phyloP scores from a whole-genome alignment of 2,888 invertebrate genomes.

The Tethea ocularis region DNA sequence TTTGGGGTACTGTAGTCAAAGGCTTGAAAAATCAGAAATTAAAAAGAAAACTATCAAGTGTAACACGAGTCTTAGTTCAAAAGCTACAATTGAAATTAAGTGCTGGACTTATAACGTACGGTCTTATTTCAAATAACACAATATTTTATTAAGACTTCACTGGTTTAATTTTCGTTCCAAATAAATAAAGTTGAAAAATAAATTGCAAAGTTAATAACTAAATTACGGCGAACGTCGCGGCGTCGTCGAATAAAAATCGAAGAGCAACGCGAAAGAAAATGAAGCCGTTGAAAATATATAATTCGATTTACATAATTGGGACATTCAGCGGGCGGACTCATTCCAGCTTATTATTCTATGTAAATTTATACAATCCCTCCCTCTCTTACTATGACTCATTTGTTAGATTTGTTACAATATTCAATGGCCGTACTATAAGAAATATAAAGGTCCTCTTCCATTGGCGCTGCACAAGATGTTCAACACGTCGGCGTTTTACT shows the following conservation, averaged over 20 bases:
- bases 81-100: no score
- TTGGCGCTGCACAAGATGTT: background rate
- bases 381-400: background rate
- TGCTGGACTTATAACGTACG: no score
- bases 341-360: background rate
- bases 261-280: background rate
- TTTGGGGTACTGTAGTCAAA: no score
- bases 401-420: background rate
- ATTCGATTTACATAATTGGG: conserved; percentile 7
- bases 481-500: background rate
- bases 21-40: no score
- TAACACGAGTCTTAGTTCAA: no score
- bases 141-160: no score
- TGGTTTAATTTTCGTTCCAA: no score
- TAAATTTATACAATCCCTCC: background rate
- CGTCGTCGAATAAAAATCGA: background rate
- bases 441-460: background rate
- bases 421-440: background rate
- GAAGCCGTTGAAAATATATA: background rate
- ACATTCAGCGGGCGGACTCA: background rate
- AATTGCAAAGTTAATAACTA: background rate
- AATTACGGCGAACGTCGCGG: background rate
- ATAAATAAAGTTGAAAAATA: no score
- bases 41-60: no score
- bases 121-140: no score